These are phyloP conservation scores for Orientallactaga bullata DNA, from an alignment of 2,113 vertebrate species.

Conservation along the genomic window DNA sequence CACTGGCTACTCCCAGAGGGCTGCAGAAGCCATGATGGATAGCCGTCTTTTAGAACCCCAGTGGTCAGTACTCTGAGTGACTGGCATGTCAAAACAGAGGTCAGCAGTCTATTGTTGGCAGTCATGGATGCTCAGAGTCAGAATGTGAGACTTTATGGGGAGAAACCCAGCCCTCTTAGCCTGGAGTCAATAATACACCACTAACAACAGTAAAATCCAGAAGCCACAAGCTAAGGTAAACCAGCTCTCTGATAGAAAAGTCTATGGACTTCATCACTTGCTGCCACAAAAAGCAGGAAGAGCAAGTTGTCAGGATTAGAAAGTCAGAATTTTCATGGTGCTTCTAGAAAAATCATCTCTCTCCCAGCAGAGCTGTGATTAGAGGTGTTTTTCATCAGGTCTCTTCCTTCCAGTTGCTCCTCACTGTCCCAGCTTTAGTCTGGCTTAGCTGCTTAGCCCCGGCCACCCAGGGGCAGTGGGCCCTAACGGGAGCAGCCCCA, in stretches of 20 bases:
- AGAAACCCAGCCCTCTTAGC: background rate
- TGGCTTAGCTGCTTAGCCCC: background rate
- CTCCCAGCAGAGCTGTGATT: background rate
- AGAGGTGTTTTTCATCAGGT: slow-evolving; percentile 62
- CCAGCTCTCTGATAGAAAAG: too few relatives aligned
- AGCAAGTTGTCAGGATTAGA: background rate
- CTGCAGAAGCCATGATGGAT: accelerated
- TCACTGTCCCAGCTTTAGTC: background rate
- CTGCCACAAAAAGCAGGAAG: background rate
- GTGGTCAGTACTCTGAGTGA: accelerated
- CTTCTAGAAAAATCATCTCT: slow-evolving; percentile 41
- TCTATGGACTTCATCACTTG: background rate
- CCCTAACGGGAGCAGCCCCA: slow-evolving; percentile 30
- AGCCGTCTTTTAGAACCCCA: background rate
- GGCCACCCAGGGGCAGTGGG: slow-evolving; percentile 80
- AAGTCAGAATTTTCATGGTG: slow-evolving; percentile 32
- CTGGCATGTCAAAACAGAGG: background rate
- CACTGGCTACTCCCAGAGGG: background rate
- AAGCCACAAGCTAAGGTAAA: background rate
- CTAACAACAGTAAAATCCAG: background rate
- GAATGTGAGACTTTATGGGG: background rate
- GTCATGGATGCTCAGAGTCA: background rate
- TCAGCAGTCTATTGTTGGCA: background rate
- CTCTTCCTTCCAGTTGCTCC: slow-evolving; percentile 49
- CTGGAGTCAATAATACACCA: background rate